Percentiles rank a stretch among this genome's conserved stretches.
Conservation (phyloP, 2,797 vertebrate species). For the Falco biarmicus region DNA sequence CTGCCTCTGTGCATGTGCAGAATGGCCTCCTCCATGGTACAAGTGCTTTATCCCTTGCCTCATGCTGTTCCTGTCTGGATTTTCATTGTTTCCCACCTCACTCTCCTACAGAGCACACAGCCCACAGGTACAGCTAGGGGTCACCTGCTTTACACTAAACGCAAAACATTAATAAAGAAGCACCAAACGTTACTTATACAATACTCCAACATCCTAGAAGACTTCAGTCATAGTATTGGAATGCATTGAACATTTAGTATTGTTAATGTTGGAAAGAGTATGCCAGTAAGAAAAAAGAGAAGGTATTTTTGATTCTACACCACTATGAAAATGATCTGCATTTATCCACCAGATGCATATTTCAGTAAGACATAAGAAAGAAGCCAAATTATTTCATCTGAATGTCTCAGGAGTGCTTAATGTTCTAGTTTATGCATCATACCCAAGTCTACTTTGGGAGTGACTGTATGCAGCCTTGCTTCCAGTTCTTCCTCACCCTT, state of each 20-base stretch:
- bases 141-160: neutral
- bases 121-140: neutral
- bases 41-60: neutral
- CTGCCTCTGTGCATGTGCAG: too few relatives aligned
- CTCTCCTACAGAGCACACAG: neutral
- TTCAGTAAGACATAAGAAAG: neutral
- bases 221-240: neutral
- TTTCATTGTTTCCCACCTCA: neutral
- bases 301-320: neutral
- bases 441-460: neutral
- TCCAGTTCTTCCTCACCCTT: neutral
- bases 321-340: neutral
- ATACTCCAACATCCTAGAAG: neutral
- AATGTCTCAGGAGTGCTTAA: neutral
- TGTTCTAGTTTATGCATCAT: neutral
- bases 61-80: neutral
- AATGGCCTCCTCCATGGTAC: neutral
- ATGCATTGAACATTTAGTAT: neutral
- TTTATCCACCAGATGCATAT: neutral
- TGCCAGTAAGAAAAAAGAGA: neutral
- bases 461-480: neutral
- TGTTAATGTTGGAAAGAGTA: neutral
- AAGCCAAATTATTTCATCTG: neutral
- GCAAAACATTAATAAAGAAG: neutral
- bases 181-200: neutral